Percentiles rank a stretch among this genome's conserved stretches.
phyloP scores from a whole-genome alignment of 2,888 invertebrate species.

The Linyphia triangularis region DNA sequence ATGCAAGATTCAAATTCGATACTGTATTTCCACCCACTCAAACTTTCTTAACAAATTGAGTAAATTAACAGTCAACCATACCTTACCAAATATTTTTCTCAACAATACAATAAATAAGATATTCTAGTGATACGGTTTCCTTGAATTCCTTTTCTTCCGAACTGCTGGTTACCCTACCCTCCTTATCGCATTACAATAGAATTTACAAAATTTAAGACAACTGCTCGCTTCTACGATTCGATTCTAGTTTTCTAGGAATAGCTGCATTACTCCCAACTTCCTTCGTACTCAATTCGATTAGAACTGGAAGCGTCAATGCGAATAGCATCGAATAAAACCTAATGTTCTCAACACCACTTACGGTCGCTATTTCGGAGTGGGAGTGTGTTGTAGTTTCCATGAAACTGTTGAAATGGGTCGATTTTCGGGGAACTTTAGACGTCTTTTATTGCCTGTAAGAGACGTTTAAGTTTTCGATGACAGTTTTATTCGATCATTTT shows the following conservation, averaged over 20 bases:
- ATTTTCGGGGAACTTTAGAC: background rate
- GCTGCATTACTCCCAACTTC: background rate
- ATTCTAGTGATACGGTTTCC: background rate
- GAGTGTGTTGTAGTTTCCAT: background rate
- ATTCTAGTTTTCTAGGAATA: background rate
- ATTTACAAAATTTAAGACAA: slow-evolving; percentile 3
- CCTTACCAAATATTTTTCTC: no score
- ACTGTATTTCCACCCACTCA: no score
- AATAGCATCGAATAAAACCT: background rate
- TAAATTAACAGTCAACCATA: no score
- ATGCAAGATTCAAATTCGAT: no score
- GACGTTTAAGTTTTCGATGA: background rate
- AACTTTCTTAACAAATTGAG: no score
- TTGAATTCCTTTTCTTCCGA: background rate
- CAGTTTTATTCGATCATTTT: background rate
- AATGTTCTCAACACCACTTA: background rate
- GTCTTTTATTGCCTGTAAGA: background rate
- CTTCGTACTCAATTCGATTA: background rate
- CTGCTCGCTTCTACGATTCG: background rate
- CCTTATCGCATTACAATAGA: background rate
- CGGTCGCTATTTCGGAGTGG: background rate
- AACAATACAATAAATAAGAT: no score
- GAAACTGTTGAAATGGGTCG: background rate
- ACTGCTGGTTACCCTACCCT: no score
- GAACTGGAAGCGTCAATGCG: background rate